Evolutionary conservation across 2,797 vertebrate genomes (phyloP), one percentile per base, ranked within the genome.

Genomic region (Uromys caudimaculatus): DNA sequence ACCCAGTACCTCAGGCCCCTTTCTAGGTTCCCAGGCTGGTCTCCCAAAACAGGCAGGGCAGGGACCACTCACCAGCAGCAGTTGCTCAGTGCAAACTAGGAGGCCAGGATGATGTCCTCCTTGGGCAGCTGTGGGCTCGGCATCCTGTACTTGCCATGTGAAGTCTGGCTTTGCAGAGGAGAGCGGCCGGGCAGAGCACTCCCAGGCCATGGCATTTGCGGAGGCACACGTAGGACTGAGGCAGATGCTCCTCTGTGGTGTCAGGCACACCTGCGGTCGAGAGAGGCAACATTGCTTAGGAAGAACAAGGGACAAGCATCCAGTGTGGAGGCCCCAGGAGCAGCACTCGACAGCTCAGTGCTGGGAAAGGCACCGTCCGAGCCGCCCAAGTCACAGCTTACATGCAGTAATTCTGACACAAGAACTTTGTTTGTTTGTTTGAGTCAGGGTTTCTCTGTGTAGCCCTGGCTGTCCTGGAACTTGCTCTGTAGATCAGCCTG

Each of bases 51-150:
- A 35, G 52, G 64, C 0, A 76, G 32, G n/a, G 56, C 90, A 54
- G 0, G 1, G 38, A 29, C 58, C 78, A 96, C 97, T 97, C 90
- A 98, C 97, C 81, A 96, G 77, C 78, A 67, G 38, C 77, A 58
- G 93, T 56, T 29, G 96, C 81, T 97, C 90, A 94, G 92, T 71
- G 38, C 0, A 0, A 5, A 52, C n/a, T 47, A 16, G 83, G 41
- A 17, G 87, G 73, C 84, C 24, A 86, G 79, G 81, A 81, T 93
- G 21, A 35, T 19, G 3, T 93, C 88, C 91, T 84, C 87, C 52
- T 19, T 17, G 84, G 27, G 85, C 62, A 47, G 93, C 58, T 64
- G 93, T 2, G 29, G 81, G 67, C 9, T 81, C 23, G 94, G 78
- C 90, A 56, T 82, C 0, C 60, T 5, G 84, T 0, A 35, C 78